phyloP scores from a whole-genome alignment of 2,797 vertebrate species.

The Danio choprae region DNA sequence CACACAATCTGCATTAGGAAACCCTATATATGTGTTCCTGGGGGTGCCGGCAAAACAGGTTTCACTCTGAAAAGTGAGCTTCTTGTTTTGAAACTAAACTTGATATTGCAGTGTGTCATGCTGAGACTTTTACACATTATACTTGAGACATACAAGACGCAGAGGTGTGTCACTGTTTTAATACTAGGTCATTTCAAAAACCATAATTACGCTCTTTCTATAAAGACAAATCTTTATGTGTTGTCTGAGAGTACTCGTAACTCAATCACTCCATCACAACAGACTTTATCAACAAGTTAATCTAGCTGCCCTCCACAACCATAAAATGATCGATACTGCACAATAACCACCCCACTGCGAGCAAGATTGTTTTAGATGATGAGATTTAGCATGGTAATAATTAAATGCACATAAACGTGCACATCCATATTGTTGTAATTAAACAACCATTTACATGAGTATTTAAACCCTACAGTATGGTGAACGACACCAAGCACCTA shows the following conservation, averaged over 20 bases:
- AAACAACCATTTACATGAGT: background rate
- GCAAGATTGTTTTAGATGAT: background rate
- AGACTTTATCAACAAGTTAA: conserved; percentile 20
- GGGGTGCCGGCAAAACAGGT: background rate
- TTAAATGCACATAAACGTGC: background rate
- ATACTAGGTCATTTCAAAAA: conserved; percentile 16
- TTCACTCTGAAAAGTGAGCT: conserved; percentile 9
- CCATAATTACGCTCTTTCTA: background rate
- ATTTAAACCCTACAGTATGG: background rate
- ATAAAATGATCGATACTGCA: background rate
- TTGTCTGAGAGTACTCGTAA: conserved; percentile 19
- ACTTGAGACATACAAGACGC: background rate
- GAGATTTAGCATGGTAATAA: background rate
- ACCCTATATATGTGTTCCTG: conserved; percentile 23
- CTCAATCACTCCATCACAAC: conserved; percentile 28
- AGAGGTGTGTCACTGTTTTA: background rate
- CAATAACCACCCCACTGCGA: background rate
- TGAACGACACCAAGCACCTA: conserved; percentile 1
- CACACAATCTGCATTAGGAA: conserved; percentile 19
- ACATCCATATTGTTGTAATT: background rate
- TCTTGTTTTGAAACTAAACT: conserved; percentile 24
- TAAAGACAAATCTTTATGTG: conserved; percentile 25
- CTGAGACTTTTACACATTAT: conserved; percentile 8
- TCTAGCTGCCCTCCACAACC: background rate
- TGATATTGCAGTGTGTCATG: background rate